Evolutionary conservation across 2,113 vertebrate genomes (phyloP).

Genomic region (Lamprotornis superbus): DNA sequence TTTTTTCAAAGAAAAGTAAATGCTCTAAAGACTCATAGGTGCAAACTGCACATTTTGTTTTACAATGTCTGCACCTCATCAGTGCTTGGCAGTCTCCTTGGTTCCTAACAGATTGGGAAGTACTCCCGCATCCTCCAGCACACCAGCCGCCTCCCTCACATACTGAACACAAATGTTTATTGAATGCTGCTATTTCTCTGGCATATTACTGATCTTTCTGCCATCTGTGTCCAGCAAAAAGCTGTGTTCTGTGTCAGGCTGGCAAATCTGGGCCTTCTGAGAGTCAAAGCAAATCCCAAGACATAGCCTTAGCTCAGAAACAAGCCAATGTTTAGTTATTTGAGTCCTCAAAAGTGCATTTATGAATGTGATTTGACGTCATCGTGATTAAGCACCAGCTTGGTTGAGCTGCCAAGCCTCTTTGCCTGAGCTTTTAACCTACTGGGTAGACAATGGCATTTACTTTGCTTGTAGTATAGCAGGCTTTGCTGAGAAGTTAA

Average conservation of each 20-base stretch:
- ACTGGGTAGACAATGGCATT: neutral
- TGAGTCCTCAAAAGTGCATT: neutral
- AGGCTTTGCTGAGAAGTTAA: neutral
- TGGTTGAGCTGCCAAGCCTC: neutral
- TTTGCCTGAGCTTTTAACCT: neutral
- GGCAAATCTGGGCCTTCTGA: neutral
- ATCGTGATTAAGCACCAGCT: neutral
- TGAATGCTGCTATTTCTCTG: neutral
- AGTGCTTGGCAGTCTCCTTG: neutral
- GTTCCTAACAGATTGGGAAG: constrained; percentile 19
- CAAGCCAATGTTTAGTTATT: neutral
- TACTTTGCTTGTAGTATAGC: neutral
- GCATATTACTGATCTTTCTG: constrained; percentile 18
- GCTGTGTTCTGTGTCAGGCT: neutral
- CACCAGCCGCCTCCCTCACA: neutral
- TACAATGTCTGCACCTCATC: neutral
- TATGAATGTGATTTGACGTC: neutral
- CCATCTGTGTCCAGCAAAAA: neutral
- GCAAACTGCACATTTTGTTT: constrained; percentile 21
- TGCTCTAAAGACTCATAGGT: neutral
- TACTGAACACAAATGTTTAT: neutral
- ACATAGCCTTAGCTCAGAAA: neutral
- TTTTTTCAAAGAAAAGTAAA: neutral
- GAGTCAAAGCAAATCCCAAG: neutral
- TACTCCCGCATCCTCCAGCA: neutral